Percentiles rank a stretch among this genome's conserved stretches.
Evolutionary conservation across 2,113 vertebrate species (phyloP).

Genomic region (Burhinus oedicnemus): DNA sequence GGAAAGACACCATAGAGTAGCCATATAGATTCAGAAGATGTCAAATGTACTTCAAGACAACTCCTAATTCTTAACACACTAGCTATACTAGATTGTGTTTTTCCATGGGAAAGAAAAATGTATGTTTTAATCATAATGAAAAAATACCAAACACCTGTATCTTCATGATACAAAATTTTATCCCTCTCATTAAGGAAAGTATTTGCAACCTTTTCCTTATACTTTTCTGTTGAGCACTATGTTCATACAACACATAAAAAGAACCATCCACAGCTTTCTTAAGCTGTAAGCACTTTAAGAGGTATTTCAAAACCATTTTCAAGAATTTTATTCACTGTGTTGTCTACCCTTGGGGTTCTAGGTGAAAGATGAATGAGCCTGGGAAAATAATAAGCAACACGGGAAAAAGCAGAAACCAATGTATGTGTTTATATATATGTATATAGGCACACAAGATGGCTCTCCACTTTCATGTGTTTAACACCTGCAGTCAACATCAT

Average conservation of each 20-base stretch:
- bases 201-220: neutral
- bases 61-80: neutral
- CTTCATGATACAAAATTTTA: neutral
- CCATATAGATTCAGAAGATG: neutral
- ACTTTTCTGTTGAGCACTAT: neutral
- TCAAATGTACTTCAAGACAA: neutral
- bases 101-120: neutral
- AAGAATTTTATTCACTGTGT: neutral
- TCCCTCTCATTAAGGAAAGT: neutral
- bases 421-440: neutral
- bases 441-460: neutral
- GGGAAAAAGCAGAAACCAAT: neutral
- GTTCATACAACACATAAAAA: neutral
- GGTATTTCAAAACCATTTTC: neutral
- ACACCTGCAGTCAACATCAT: neutral
- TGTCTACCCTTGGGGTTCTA: neutral
- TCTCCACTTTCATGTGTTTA: neutral
- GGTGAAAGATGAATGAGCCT: neutral
- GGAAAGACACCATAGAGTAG: neutral
- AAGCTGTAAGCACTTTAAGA: neutral
- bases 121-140: neutral
- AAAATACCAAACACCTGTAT: neutral
- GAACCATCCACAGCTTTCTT: fast-evolving
- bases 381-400: neutral
- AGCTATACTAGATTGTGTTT: neutral